Percentiles rank a stretch among this genome's conserved stretches.
Conservation (phyloP, 1,140 invertebrate genomes). For the Palaemon carinicauda region DNA sequence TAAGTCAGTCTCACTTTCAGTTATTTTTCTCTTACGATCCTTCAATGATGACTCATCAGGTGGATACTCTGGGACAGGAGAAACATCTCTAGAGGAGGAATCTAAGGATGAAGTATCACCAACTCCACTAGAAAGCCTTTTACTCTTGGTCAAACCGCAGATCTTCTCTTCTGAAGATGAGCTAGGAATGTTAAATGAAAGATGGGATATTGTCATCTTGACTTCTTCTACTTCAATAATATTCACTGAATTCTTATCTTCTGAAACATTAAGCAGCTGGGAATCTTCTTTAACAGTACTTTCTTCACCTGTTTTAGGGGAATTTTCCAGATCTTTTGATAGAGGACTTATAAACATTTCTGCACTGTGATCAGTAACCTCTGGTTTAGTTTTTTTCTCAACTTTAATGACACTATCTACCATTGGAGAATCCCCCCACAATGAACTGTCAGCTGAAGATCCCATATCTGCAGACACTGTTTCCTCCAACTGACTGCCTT, state of each 20-base stretch:
- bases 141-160: neutral
- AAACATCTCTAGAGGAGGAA: neutral
- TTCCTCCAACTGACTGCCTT: neutral
- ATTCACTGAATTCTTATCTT: constrained; percentile 1
- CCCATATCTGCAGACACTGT: constrained; percentile 3
- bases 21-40: constrained; percentile 39
- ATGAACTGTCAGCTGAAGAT: constrained; percentile 33
- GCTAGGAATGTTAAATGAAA: constrained; percentile 45
- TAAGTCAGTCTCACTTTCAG: constrained; percentile 45
- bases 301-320: neutral
- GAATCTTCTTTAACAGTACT: neutral
- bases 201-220: constrained; percentile 55
- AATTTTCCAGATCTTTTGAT: neutral
- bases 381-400: neutral
- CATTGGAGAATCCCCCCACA: constrained; percentile 25
- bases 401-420: constrained; percentile 33
- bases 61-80: constrained; percentile 12
- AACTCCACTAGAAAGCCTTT: neutral
- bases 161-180: neutral
- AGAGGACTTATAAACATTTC: too few relatives aligned
- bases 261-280: neutral
- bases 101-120: constrained; percentile 11
- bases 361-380: neutral
- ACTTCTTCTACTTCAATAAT: constrained; percentile 58
- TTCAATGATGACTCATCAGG: constrained; percentile 17